Evolutionary conservation across 2,113 vertebrate species (phyloP).

Genomic region (Gymnocephalus cernua): DNA sequence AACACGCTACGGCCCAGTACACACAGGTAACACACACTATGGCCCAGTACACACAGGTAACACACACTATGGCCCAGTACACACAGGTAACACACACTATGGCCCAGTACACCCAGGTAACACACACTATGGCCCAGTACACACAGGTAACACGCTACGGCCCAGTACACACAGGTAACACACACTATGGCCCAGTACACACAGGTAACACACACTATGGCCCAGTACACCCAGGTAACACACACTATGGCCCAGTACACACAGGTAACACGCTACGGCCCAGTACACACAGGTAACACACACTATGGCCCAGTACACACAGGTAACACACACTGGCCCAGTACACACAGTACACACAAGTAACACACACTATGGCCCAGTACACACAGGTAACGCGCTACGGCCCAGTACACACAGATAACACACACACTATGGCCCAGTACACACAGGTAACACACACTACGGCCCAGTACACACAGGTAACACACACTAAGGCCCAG

Average conservation of each 20-base stretch:
- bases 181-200: slow-evolving; percentile 98
- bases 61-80: slow-evolving; percentile 96
- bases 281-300: slow-evolving; percentile 98
- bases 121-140: slow-evolving; percentile 96
- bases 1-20: slow-evolving; percentile 94
- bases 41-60: slow-evolving; percentile 97
- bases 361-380: slow-evolving; percentile 95
- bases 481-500: slow-evolving; percentile 93
- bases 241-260: slow-evolving; percentile 98
- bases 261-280: slow-evolving; percentile 95
- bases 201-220: slow-evolving; percentile 97
- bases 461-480: slow-evolving; percentile 97
- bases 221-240: slow-evolving; percentile 97
- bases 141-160: slow-evolving; percentile 96
- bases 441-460: slow-evolving; percentile 98
- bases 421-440: slow-evolving; percentile 94
- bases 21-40: slow-evolving; percentile 98
- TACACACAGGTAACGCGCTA: slow-evolving; percentile 97
- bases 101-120: slow-evolving; percentile 97
- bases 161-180: slow-evolving; percentile 97
- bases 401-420: slow-evolving; percentile 98
- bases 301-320: slow-evolving; percentile 97
- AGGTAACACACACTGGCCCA: slow-evolving; percentile 96
- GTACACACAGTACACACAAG: slow-evolving; percentile 98
- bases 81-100: slow-evolving; percentile 98